phyloP scores from a whole-genome alignment of 2,797 vertebrate genomes.

The Melanotaenia parkinsoni region DNA sequence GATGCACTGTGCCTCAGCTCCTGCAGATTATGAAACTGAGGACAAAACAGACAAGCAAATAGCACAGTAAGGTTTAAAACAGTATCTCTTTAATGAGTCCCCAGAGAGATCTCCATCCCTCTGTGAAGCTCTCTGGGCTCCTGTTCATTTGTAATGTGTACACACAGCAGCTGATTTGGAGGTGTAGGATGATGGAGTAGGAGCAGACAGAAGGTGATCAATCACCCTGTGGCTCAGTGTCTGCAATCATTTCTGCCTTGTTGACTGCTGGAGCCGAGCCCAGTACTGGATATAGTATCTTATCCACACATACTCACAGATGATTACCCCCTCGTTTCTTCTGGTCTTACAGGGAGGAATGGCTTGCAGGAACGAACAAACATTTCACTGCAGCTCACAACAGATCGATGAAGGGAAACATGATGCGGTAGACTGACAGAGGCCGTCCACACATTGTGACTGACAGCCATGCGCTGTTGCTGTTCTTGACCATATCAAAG shows the following conservation, averaged over 20 bases:
- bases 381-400: constrained; percentile 64
- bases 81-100: constrained; percentile 25
- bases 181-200: constrained; percentile 53
- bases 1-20: constrained; percentile 94
- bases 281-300: constrained; percentile 61
- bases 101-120: constrained; percentile 20
- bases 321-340: constrained; percentile 4
- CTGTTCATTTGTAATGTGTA: constrained; percentile 45
- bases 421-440: constrained; percentile 28
- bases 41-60: constrained; percentile 8
- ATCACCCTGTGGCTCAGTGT: constrained; percentile 55
- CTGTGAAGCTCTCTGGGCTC: constrained; percentile 1
- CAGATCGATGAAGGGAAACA: constrained; percentile 62
- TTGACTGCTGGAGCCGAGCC: constrained; percentile 69
- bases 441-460: neutral
- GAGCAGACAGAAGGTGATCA: constrained; percentile 59
- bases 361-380: constrained; percentile 29
- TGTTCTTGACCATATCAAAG: neutral
- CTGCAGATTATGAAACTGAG: constrained; percentile 86
- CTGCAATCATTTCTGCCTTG: constrained; percentile 45
- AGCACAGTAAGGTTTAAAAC: constrained; percentile 1
- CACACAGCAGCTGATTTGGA: constrained; percentile 58
- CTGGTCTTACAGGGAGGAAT: constrained; percentile 31
- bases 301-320: constrained; percentile 24
- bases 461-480: neutral